Evolutionary conservation across 2,797 vertebrate species (phyloP).

Genomic region (Sternotherus odoratus): DNA sequence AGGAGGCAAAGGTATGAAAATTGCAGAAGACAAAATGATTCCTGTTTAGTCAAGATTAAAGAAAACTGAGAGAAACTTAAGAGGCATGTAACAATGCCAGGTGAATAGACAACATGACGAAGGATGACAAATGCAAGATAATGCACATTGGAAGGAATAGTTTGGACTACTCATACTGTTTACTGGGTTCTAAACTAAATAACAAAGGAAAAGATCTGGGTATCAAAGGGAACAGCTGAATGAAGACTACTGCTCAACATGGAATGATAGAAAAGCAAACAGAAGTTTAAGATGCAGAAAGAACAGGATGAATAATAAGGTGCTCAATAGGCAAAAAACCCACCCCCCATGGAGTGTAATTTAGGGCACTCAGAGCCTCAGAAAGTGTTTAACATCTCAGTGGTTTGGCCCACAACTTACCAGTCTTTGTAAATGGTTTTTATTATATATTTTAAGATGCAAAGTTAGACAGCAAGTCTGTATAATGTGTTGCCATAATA

Average conservation of each 20-base stretch:
- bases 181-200: background rate
- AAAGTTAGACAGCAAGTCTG: background rate
- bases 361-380: background rate
- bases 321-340: background rate
- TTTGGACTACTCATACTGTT: background rate
- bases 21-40: background rate
- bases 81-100: background rate
- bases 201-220: background rate
- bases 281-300: background rate
- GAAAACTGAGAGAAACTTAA: background rate
- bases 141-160: background rate
- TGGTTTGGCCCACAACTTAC: fast-evolving
- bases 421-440: background rate
- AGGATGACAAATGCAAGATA: background rate
- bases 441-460: background rate
- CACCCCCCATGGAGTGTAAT: background rate
- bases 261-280: background rate
- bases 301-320: background rate
- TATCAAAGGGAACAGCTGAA: background rate
- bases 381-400: background rate
- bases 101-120: background rate
- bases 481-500: too few species aligned
- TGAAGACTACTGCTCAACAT: background rate
- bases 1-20: background rate
- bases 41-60: background rate